phyloP scores from a whole-genome alignment of 2,113 vertebrate genomes.

The Oreotrochilus melanogaster region DNA sequence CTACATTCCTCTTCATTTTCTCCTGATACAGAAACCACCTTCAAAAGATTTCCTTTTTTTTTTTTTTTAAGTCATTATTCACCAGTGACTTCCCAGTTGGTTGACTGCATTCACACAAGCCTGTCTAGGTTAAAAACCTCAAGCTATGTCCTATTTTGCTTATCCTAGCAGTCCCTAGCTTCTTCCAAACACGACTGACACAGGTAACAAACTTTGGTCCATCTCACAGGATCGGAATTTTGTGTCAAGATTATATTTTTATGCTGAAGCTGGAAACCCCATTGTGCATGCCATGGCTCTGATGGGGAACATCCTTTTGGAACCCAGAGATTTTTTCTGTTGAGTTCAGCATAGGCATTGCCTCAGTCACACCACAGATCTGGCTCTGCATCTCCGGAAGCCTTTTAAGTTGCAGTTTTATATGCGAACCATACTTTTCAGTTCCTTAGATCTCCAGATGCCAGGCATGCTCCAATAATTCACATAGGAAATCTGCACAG shows the following conservation, averaged over 20 bases:
- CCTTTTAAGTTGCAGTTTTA: neutral
- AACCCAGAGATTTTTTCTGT: neutral
- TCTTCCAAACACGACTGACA: neutral
- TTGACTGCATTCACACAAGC: neutral
- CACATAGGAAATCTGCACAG: neutral
- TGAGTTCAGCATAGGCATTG: neutral
- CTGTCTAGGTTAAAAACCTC: neutral
- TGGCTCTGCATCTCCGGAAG: neutral
- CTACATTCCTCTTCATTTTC: neutral
- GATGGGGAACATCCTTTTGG: neutral
- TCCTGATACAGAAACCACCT: neutral
- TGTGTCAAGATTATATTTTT: neutral
- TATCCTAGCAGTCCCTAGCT: neutral
- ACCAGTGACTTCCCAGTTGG: neutral
- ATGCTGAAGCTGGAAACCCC: neutral
- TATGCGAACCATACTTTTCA: neutral
- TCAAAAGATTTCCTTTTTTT: neutral
- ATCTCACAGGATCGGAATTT: neutral
- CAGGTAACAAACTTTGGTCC: neutral
- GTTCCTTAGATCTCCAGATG: neutral
- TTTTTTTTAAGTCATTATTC: neutral
- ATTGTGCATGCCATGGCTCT: rapidly evolving
- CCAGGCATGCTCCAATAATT: neutral
- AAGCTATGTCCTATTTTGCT: neutral
- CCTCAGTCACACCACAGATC: neutral